Conservation (phyloP, 2,888 invertebrate species). For the Drosophila greeni region DNA sequence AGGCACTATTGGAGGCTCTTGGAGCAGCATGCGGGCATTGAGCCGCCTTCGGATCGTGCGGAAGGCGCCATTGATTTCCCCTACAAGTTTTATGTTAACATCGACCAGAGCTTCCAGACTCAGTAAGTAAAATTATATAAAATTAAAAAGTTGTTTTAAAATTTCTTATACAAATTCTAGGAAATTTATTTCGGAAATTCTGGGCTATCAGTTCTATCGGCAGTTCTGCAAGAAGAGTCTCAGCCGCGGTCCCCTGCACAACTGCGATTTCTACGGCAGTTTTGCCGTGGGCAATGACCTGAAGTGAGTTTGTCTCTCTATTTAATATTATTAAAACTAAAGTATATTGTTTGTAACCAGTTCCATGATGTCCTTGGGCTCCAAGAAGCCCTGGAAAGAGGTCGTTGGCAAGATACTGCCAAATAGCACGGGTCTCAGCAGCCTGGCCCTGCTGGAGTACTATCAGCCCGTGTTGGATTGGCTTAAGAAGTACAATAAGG, state of each 20-base stretch:
- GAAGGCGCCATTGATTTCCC: slow-evolving; percentile 87
- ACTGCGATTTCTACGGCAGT: slow-evolving; percentile 91
- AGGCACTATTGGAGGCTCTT: slow-evolving; percentile 84
- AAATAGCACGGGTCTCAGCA: slow-evolving; percentile 85
- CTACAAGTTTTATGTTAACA: slow-evolving; percentile 84
- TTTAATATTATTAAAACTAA: background rate
- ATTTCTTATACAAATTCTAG: slow-evolving; percentile 77
- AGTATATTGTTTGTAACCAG: slow-evolving; percentile 56
- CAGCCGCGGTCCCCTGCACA: slow-evolving; percentile 86
- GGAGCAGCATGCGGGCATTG: slow-evolving; percentile 83
- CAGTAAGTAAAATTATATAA: slow-evolving; percentile 56
- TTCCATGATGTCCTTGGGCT: slow-evolving; percentile 82
- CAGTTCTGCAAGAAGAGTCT: slow-evolving; percentile 86
- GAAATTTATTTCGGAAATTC: slow-evolving; percentile 87
- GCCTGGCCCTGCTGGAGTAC: slow-evolving; percentile 87
- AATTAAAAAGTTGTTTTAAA: rapidly evolving
- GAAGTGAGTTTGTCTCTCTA: slow-evolving; percentile 67
- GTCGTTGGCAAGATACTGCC: slow-evolving; percentile 85
- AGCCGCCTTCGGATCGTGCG: slow-evolving; percentile 82
- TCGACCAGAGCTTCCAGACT: slow-evolving; percentile 76
- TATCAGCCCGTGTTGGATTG: slow-evolving; percentile 82
- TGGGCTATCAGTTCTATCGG: slow-evolving; percentile 90
- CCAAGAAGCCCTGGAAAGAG: slow-evolving; percentile 88
- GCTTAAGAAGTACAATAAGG: slow-evolving; percentile 65
- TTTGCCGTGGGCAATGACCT: slow-evolving; percentile 86